Evolutionary conservation across 2,888 invertebrate genomes (phyloP).

Genomic region (Pristionchus mayeri): DNA sequence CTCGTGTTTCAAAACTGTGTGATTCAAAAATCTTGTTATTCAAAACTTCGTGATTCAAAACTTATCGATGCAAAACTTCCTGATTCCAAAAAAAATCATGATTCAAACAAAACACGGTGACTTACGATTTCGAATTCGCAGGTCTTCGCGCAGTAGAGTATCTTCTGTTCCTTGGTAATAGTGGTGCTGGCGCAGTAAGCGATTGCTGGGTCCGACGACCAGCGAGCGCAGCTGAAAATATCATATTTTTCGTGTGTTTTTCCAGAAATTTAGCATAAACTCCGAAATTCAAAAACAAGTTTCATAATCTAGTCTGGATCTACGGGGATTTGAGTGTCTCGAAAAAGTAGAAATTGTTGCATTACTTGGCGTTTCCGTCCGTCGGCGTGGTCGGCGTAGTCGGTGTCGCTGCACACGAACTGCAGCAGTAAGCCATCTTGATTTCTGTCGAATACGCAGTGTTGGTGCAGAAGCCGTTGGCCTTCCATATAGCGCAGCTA

Average conservation of each 20-base stretch:
- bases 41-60: not conserved
- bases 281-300: not conserved
- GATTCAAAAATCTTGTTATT: not conserved
- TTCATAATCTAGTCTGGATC: too few relatives aligned
- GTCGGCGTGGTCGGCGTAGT: not conserved
- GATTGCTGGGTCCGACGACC: not conserved
- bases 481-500: slow-evolving; percentile 11
- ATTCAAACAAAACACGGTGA: too few relatives aligned
- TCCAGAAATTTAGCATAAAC: not conserved
- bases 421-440: not conserved
- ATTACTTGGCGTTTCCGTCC: not conserved
- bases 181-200: not conserved
- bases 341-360: too few relatives aligned
- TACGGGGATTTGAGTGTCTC: too few relatives aligned
- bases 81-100: too few relatives aligned
- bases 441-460: not conserved
- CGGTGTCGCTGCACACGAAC: not conserved
- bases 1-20: not conserved
- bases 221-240: not conserved
- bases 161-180: not conserved
- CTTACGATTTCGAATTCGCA: not conserved
- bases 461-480: slow-evolving; percentile 35
- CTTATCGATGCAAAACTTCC: too few relatives aligned
- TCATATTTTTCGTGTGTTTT: not conserved
- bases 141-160: too few relatives aligned